A percentile compares a stretch with the other conserved stretches of the same genome.
phyloP scores from a whole-genome alignment of 1,140 invertebrate species.

The Drepana arcuata region DNA sequence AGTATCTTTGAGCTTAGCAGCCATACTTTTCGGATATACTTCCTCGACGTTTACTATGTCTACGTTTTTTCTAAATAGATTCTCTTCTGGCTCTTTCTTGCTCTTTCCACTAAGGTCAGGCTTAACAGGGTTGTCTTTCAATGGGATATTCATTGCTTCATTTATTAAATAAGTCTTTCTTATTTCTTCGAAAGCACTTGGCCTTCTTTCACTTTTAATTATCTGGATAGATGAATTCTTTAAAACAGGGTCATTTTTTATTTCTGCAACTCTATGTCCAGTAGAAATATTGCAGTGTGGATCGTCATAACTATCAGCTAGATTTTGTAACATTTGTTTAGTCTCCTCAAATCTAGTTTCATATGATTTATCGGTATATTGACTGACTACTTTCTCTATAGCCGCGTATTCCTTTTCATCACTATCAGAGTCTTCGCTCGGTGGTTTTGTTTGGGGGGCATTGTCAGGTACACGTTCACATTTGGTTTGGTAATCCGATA shows the following conservation, averaged over 20 bases:
- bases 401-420: slow-evolving; percentile 47
- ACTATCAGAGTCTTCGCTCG: slow-evolving; percentile 14
- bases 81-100: slow-evolving; percentile 15
- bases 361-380: slow-evolving; percentile 56
- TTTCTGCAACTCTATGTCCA: slow-evolving; percentile 5
- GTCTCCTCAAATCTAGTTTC: slow-evolving; percentile 57
- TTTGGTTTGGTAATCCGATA: slow-evolving; percentile 21
- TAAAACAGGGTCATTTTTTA: slow-evolving; percentile 30
- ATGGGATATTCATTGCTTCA: slow-evolving; percentile 46
- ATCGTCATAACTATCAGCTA: slow-evolving; percentile 52
- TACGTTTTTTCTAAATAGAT: no score
- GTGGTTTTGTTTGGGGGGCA: slow-evolving; percentile 6
- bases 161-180: slow-evolving; percentile 51
- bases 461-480: slow-evolving; percentile 1
- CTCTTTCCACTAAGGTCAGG: slow-evolving; percentile 20
- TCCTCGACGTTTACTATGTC: slow-evolving; percentile 19
- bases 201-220: slow-evolving; percentile 24
- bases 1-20: slow-evolving; percentile 46
- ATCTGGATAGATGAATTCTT: slow-evolving; percentile 42
- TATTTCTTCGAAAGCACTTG: slow-evolving; percentile 31
- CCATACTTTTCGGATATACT: slow-evolving; percentile 35
- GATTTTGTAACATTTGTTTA: slow-evolving; percentile 42
- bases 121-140: slow-evolving; percentile 38
- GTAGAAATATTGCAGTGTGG: slow-evolving; percentile 9
- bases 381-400: slow-evolving; percentile 54